Evolutionary conservation across 2,888 invertebrate genomes (phyloP).

Genomic region (Diarsia brunnea): DNA sequence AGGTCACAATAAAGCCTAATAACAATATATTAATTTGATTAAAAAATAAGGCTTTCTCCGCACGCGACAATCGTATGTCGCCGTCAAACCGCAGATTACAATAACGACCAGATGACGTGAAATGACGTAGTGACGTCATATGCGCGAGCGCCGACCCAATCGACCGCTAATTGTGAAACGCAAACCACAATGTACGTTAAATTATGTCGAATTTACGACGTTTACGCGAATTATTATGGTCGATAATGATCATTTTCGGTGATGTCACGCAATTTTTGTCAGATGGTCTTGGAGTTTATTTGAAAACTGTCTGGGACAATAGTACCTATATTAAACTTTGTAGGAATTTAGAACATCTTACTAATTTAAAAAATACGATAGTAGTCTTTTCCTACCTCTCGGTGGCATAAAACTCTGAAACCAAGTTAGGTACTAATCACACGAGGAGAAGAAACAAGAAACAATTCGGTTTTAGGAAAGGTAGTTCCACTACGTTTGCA

Average conservation of each 20-base stretch:
- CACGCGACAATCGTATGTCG: constrained; percentile 74
- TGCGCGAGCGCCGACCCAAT: constrained; percentile 62
- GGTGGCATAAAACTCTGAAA: no score
- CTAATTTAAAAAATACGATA: background rate
- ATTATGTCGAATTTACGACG: constrained; percentile 76
- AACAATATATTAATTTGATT: constrained; percentile 55
- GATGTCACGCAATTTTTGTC: constrained; percentile 44
- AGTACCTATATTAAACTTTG: background rate
- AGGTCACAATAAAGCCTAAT: constrained; percentile 51
- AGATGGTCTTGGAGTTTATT: constrained; percentile 1
- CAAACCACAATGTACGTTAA: constrained; percentile 77
- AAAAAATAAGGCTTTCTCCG: constrained; percentile 65
- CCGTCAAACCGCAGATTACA: constrained; percentile 73
- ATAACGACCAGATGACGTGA: constrained; percentile 73
- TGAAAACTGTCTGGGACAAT: constrained; percentile 7
- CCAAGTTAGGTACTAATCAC: no score
- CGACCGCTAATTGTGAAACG: constrained; percentile 83
- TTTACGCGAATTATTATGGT: constrained; percentile 77
- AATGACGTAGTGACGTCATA: constrained; percentile 29
- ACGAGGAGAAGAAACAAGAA: no score
- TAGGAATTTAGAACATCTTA: background rate
- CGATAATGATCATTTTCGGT: constrained; percentile 54
- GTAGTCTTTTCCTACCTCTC: background rate
- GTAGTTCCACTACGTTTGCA: no score
- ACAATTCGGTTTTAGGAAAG: no score